These are phyloP conservation scores for Boloria euphrosyne DNA, from an alignment of 2,888 invertebrate genomes.

Conservation along the genomic window DNA sequence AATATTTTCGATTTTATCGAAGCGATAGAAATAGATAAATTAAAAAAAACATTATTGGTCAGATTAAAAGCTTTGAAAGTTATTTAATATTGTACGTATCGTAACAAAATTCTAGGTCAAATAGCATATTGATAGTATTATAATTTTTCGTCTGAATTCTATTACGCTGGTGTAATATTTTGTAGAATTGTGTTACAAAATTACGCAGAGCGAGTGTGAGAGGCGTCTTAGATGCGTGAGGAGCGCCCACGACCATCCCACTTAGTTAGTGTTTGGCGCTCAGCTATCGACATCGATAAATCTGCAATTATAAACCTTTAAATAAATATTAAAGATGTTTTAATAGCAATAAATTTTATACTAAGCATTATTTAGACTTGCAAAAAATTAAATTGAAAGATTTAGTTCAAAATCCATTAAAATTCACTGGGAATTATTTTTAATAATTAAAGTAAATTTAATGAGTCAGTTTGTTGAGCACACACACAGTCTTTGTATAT, in stretches of 20 bases:
- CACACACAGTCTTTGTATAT: too few relatives aligned
- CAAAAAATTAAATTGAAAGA: too few relatives aligned
- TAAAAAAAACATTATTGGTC: too few relatives aligned
- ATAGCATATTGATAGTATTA: not conserved
- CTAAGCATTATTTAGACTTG: not conserved
- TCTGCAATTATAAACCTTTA: not conserved
- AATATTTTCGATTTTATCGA: too few relatives aligned
- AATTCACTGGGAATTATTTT: too few relatives aligned
- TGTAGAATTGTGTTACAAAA: slow-evolving; percentile 17
- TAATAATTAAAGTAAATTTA: too few relatives aligned
- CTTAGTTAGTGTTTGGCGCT: not conserved
- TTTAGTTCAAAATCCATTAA: too few relatives aligned
- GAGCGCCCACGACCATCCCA: slow-evolving; percentile 16
- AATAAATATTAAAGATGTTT: not conserved
- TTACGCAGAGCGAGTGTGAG: slow-evolving; percentile 20
- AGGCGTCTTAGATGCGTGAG: slow-evolving; percentile 19
- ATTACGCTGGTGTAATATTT: not conserved
- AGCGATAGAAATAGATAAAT: too few relatives aligned
- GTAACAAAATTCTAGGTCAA: not conserved
- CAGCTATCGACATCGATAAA: slow-evolving; percentile 11
- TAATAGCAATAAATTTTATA: not conserved
- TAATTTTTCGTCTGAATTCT: not conserved
- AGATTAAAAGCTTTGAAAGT: not conserved
- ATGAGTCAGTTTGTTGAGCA: too few relatives aligned
- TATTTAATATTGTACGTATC: not conserved